These are phyloP conservation scores for Lycaon pictus DNA, from an alignment of 2,113 vertebrate species.

Conservation along the genomic window DNA sequence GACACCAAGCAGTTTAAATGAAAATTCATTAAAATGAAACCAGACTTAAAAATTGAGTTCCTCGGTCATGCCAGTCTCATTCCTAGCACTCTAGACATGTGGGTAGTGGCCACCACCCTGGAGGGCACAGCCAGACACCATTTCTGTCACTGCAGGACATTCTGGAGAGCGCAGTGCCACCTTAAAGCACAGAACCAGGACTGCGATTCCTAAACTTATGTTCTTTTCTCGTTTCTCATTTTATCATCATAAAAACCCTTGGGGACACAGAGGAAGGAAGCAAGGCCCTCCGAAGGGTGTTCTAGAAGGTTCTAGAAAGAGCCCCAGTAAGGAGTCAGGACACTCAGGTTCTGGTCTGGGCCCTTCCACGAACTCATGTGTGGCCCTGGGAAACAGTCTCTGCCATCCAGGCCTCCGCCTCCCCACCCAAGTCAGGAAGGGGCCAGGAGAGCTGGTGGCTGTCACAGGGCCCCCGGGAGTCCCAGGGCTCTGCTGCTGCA, in stretches of 20 bases:
- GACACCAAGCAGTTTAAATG: background rate
- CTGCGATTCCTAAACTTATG: background rate
- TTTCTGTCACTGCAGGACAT: fast-evolving
- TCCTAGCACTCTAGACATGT: fast-evolving
- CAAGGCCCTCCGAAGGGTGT: fast-evolving
- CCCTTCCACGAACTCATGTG: fast-evolving
- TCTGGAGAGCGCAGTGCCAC: fast-evolving
- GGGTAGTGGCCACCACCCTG: fast-evolving
- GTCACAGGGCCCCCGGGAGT: background rate
- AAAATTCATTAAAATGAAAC: background rate
- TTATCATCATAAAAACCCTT: background rate
- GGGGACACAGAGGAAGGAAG: background rate
- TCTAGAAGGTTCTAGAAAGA: background rate
- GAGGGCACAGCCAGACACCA: fast-evolving
- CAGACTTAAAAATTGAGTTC: background rate
- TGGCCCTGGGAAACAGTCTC: background rate
- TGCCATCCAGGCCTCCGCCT: background rate
- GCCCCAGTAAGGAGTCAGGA: background rate
- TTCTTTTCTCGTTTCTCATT: fast-evolving
- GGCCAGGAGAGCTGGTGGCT: too few relatives aligned
- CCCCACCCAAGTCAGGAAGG: background rate
- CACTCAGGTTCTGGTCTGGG: background rate
- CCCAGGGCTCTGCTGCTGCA: background rate
- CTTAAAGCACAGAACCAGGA: fast-evolving
- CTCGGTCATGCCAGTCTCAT: background rate